Evolutionary conservation across 2,113 vertebrate species (phyloP).

Genomic region (Myrmecophaga tridactyla): DNA sequence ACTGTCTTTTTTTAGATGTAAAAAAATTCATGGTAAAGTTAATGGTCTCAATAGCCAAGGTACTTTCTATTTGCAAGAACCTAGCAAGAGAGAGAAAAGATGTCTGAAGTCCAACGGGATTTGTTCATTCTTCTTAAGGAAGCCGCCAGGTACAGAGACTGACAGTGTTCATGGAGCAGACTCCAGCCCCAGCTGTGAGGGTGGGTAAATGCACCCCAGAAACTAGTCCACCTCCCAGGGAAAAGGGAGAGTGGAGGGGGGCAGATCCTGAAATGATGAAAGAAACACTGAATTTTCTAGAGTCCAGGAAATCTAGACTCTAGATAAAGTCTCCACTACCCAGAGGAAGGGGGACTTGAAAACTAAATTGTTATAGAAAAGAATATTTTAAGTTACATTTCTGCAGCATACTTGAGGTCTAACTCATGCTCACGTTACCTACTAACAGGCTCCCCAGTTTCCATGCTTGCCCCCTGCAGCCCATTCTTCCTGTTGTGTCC

Average conservation of each 20-base stretch:
- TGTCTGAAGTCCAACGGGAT: neutral
- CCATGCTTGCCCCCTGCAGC: too few species aligned
- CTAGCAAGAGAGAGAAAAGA: neutral
- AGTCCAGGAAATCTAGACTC: neutral
- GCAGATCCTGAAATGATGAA: neutral
- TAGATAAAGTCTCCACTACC: neutral
- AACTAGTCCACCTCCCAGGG: rapidly evolving
- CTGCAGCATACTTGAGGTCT: neutral
- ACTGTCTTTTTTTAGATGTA: neutral
- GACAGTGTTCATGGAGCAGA: neutral
- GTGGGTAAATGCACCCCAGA: neutral
- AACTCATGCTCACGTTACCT: neutral
- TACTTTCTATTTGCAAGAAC: neutral
- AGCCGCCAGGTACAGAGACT: neutral
- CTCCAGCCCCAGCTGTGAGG: neutral
- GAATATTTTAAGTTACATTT: neutral
- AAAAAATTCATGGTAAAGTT: neutral
- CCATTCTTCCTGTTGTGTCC: neutral
- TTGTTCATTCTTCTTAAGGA: neutral
- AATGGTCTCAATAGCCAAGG: neutral
- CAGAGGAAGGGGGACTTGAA: neutral
- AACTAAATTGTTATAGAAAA: neutral
- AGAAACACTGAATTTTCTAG: neutral
- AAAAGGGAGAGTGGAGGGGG: too few species aligned
- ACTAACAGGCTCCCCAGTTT: neutral